Base-by-base conservation (phyloP, 2,113 vertebrate species). In the Reinhardtius hippoglossoides region DNA sequence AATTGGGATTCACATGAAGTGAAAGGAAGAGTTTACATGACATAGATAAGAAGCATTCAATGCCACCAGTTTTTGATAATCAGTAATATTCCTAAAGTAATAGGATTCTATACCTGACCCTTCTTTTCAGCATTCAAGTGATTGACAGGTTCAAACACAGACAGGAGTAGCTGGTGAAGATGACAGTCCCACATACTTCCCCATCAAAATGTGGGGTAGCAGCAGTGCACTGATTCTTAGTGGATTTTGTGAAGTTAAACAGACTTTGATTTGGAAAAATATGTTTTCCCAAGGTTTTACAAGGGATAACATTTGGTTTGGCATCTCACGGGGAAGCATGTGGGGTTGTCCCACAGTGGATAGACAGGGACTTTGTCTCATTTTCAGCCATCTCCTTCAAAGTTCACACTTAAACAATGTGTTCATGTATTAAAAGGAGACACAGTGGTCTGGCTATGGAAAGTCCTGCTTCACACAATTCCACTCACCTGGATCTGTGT, bases 391-490 rank as follows among this genome's bases (percentile, higher is more conserved):
- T 54, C 50, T 9, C 50, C 50, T n/a, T 62, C 23, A 60, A 42
- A 62, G 44, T 13, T 46, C 66, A 31, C 14, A 24, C 14, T 44
- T 24, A 0, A 18, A 42, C n/a, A 18, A 13, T 23, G 21, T 50
- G 16, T 27, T 12, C 0, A 14, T 52, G 16, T 52, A 13, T n/a
- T 13, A 18, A 15, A 35, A 52, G 31, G 63, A 71, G 71, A 62
- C 61, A 8, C 61, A 10, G 3, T 52, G 40, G 57, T 26, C 44
- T 37, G 46, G 44, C 21, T 46, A 2, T 70, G 44, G 27, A 46
- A 37, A 76, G 61, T 40, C 14, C 50, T 58, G 68, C 52, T 73
- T 35, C 4, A 4, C 31, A 31, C 40, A 69, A 16, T 20, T 65
- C 35, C 48, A 15, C 3, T 44, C 8, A 23, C 15, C 35, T 5